Percentiles rank a stretch among this genome's conserved stretches.
These are phyloP conservation scores for Sebastes schlegelii DNA, from an alignment of 2,113 vertebrate genomes.

Conservation along the genomic window DNA sequence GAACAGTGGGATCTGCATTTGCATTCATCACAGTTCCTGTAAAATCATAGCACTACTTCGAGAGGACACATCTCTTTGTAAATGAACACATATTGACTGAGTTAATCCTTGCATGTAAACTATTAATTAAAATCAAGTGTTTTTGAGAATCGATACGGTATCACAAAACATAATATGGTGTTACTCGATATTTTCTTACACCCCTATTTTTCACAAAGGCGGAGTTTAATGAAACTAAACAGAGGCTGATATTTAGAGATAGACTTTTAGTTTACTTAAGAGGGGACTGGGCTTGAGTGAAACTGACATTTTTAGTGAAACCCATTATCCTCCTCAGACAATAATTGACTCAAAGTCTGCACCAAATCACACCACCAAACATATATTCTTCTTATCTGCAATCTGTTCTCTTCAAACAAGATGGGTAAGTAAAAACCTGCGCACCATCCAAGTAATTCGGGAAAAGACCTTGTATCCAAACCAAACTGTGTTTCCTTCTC, in stretches of 20 bases:
- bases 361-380: neutral
- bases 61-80: too few species aligned
- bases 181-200: too few species aligned
- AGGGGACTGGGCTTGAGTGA: neutral
- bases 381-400: neutral
- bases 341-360: neutral
- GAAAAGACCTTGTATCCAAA: conserved; percentile 19
- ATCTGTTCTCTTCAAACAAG: neutral
- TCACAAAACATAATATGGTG: too few species aligned
- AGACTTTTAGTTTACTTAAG: neutral
- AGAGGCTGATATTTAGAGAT: neutral
- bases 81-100: too few species aligned
- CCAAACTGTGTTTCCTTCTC: conserved; percentile 22
- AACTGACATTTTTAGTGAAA: neutral
- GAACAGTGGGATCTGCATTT: too few species aligned
- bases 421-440: neutral
- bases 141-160: too few species aligned
- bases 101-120: too few species aligned
- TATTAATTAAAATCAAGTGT: too few species aligned
- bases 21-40: too few species aligned
- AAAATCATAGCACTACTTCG: too few species aligned
- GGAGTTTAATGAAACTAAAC: neutral
- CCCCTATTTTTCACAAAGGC: neutral
- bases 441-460: neutral
- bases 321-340: neutral